phyloP scores from a whole-genome alignment of 2,113 vertebrate genomes.

The Rhinolophus ferrumequinum region DNA sequence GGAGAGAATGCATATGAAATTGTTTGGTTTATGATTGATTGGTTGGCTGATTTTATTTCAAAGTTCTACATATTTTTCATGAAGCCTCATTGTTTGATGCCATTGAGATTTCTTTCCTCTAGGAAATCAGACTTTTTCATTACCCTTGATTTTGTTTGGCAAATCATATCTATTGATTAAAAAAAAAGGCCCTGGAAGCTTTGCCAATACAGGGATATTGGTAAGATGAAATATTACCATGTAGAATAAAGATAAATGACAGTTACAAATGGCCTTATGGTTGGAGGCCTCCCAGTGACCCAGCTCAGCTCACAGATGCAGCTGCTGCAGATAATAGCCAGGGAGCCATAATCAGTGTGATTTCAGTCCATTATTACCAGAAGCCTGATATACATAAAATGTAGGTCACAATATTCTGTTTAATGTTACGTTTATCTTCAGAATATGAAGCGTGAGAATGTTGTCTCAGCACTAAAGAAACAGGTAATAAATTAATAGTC shows the following conservation, averaged over 20 bases:
- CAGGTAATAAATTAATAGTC: constrained; percentile 8
- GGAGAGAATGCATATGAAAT: neutral
- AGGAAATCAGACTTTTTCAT: neutral
- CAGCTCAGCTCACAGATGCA: constrained; percentile 45
- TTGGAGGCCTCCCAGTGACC: constrained; percentile 47
- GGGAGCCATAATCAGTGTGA: constrained; percentile 70
- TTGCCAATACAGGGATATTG: neutral
- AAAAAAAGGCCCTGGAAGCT: constrained; percentile 5
- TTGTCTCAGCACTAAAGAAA: constrained; percentile 27
- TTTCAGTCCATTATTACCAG: constrained; percentile 72
- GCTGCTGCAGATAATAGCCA: constrained; percentile 49
- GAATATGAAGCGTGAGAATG: constrained; percentile 53
- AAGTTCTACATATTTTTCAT: neutral
- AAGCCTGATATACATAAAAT: constrained; percentile 83
- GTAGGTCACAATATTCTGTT: constrained; percentile 82
- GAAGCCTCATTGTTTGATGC: neutral
- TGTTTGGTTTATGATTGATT: neutral
- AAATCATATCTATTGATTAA: constrained; percentile 14
- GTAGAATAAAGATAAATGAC: constrained; percentile 55
- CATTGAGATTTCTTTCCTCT: neutral
- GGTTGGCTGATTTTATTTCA: neutral
- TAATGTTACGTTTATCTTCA: constrained; percentile 71
- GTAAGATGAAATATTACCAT: constrained; percentile 36
- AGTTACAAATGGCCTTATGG: neutral
- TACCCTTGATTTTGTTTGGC: constrained; percentile 7